Conservation (phyloP, 2,888 invertebrate genomes). For the Cinara cedri region DNA sequence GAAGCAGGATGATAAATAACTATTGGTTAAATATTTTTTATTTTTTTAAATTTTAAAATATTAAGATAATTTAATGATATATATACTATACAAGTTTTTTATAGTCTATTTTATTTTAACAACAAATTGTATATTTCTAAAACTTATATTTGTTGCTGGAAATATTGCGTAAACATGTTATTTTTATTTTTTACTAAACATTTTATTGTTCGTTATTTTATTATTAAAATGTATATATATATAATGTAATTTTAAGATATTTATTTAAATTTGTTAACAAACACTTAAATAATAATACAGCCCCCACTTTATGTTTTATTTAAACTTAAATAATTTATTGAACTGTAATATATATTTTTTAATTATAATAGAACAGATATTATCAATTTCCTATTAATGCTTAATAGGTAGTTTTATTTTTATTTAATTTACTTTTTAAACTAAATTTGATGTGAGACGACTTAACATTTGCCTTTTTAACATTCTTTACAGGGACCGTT, state of each 20-base stretch:
- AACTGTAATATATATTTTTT: conserved; percentile 15
- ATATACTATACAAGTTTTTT: conserved; percentile 17
- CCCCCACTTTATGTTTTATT: conserved; percentile 9
- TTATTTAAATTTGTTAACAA: conserved; percentile 20
- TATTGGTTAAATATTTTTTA: conserved; percentile 27
- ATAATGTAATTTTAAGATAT: conserved; percentile 27
- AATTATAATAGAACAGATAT: conserved; percentile 30
- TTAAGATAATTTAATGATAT: conserved; percentile 19
- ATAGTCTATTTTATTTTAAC: conserved; percentile 47
- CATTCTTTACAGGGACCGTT: conserved; percentile 15
- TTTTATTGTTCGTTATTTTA: conserved; percentile 56
- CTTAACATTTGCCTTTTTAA: conserved; percentile 16
- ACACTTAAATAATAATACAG: neutral
- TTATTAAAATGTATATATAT: conserved; percentile 44
- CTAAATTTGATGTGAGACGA: conserved; percentile 7
- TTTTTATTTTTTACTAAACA: conserved; percentile 55
- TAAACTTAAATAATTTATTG: conserved; percentile 22
- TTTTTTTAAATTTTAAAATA: conserved; percentile 47
- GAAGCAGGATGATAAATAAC: neutral
- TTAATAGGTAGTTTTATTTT: conserved; percentile 21
- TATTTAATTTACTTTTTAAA: conserved; percentile 17
- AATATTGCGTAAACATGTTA: conserved; percentile 51
- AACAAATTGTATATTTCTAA: conserved; percentile 27
- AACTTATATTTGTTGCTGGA: conserved; percentile 33
- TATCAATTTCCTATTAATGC: conserved; percentile 47